Percentiles rank a stretch among this genome's conserved stretches.
phyloP scores from a whole-genome alignment of 1,140 invertebrate genomes.

The Limonius californicus region DNA sequence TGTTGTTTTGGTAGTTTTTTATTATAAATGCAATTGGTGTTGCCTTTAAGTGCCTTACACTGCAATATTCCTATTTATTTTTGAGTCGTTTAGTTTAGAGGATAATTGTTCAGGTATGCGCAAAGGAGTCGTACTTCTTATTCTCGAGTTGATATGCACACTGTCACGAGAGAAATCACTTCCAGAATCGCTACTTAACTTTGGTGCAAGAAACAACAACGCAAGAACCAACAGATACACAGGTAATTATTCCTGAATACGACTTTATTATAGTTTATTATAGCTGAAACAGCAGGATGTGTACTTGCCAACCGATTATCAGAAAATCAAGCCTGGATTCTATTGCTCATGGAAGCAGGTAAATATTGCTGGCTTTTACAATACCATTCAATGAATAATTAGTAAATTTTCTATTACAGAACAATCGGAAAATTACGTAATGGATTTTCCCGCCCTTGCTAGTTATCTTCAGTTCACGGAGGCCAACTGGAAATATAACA shows the following conservation, averaged over 20 bases:
- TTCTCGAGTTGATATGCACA: too few species aligned
- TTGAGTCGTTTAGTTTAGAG: too few species aligned
- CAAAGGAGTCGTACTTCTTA: too few species aligned
- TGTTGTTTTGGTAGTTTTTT: too few species aligned
- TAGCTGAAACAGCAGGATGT: conserved; percentile 64
- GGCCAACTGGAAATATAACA: conserved; percentile 59
- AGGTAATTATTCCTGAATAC: conserved; percentile 50
- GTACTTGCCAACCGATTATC: conserved; percentile 59
- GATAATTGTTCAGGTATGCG: too few species aligned
- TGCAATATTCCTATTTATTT: too few species aligned
- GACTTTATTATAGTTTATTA: conserved; percentile 57
- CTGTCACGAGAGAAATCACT: too few species aligned
- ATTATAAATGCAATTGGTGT: too few species aligned
- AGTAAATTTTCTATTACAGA: conserved; percentile 33
- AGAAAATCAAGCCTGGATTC: conserved; percentile 51
- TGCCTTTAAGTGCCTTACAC: too few species aligned
- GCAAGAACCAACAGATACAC: conserved; percentile 32
- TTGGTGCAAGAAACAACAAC: conserved; percentile 32
- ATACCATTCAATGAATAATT: conserved; percentile 23
- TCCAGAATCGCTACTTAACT: conserved; percentile 34
- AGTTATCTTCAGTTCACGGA: conserved; percentile 59
- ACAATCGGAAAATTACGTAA: conserved; percentile 52
- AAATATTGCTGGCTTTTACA: conserved; percentile 6
- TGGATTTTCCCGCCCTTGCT: conserved; percentile 65
- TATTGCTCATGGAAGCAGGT: conserved; percentile 60